A percentile compares a stretch with the other conserved stretches of the same genome.
phyloP scores from a whole-genome alignment of 2,888 invertebrate species.

The Cynaeus angustus region DNA sequence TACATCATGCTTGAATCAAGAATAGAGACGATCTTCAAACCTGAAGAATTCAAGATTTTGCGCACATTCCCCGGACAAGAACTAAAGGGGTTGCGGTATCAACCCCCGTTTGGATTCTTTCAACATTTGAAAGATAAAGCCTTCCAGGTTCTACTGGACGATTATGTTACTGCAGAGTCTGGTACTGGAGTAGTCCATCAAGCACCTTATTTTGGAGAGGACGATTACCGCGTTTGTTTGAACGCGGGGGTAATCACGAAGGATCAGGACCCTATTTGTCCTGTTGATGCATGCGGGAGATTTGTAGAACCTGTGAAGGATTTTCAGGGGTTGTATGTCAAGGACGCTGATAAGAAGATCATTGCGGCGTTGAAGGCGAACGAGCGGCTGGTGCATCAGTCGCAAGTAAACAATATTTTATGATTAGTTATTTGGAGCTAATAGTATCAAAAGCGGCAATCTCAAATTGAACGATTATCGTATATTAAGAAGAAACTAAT shows the following conservation, averaged over 20 bases:
- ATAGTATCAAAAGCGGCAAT: too few species aligned
- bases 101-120: conserved; percentile 95
- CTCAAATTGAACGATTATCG: too few species aligned
- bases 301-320: conserved; percentile 90
- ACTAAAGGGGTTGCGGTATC: conserved; percentile 82
- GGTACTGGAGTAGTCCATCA: conserved; percentile 99
- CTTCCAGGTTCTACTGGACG: conserved; percentile 89
- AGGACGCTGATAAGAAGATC: conserved; percentile 98
- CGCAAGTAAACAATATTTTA: conserved; percentile 73
- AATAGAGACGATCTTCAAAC: conserved; percentile 82
- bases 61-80: conserved; percentile 87
- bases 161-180: conserved; percentile 95
- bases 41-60: conserved; percentile 85
- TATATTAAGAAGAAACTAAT: too few species aligned
- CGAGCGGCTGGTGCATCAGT: conserved; percentile 84
- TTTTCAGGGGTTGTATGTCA: conserved; percentile 93
- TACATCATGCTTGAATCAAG: conserved; percentile 92
- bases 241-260: conserved; percentile 87
- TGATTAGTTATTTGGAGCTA: too few species aligned
- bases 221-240: conserved; percentile 92
- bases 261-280: conserved; percentile 93
- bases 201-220: conserved; percentile 99
- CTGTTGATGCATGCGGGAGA: conserved; percentile 92
- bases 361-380: conserved; percentile 85
- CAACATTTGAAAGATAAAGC: conserved; percentile 73